phyloP scores from a whole-genome alignment of 2,888 invertebrate genomes.

The Patella ulyssiponensis region DNA sequence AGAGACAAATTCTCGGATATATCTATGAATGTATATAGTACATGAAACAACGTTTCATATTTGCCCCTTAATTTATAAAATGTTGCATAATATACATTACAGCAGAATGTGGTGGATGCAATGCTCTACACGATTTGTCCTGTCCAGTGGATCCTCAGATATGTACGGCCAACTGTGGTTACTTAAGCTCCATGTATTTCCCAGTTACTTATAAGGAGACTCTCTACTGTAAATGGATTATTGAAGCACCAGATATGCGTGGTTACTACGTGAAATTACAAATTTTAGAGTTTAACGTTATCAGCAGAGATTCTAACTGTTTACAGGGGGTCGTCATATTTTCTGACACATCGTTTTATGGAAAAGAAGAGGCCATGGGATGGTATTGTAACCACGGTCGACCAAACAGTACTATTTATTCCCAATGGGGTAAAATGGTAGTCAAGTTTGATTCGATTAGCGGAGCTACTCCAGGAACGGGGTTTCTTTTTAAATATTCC shows the following conservation, averaged over 20 bases:
- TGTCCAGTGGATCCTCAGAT: background rate
- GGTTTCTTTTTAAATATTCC: background rate
- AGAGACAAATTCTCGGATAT: too few species aligned
- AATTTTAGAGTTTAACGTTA: background rate
- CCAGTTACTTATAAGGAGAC: background rate
- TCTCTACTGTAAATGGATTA: background rate
- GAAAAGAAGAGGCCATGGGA: background rate
- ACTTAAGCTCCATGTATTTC: background rate
- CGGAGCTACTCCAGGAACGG: background rate
- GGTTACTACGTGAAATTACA: background rate
- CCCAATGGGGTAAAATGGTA: background rate
- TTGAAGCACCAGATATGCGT: background rate
- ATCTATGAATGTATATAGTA: too few species aligned
- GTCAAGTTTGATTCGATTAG: background rate
- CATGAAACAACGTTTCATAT: too few species aligned
- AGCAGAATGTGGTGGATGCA: background rate
- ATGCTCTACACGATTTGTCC: background rate
- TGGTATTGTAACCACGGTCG: background rate
- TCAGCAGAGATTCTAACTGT: background rate
- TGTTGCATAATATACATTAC: too few species aligned
- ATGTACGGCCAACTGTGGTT: background rate
- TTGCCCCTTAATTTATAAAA: too few species aligned
- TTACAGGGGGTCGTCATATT: background rate
- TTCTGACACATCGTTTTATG: background rate
- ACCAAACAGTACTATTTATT: background rate